A percentile compares a stretch with the other conserved stretches of the same genome.
These are phyloP conservation scores for Papilio dardanus DNA, from an alignment of 1,140 invertebrate genomes.

Conservation along the genomic window DNA sequence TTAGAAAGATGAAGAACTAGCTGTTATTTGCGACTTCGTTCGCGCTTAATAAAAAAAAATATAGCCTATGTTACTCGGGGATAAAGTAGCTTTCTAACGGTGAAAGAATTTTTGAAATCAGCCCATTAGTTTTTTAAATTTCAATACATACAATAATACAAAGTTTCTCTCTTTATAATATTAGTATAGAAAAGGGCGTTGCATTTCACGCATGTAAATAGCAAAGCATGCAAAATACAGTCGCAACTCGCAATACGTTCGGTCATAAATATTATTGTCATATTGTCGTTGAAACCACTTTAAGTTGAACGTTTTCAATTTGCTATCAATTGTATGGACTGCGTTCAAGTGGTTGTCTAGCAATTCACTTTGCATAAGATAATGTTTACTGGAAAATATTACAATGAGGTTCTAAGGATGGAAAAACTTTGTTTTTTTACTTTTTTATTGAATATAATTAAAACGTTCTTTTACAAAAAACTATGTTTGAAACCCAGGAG, in stretches of 20 bases:
- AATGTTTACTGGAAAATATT: neutral
- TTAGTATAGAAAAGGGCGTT: neutral
- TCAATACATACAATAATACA: no score
- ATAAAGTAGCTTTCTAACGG: no score
- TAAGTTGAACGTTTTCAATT: slow-evolving; percentile 12
- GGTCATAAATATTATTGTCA: neutral
- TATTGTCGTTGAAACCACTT: slow-evolving; percentile 3
- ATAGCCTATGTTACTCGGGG: no score
- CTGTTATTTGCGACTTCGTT: no score
- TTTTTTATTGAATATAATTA: no score
- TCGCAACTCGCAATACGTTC: neutral
- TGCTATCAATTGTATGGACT: slow-evolving; percentile 4
- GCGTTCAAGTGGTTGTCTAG: neutral
- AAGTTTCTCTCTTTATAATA: no score
- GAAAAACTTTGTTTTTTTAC: neutral
- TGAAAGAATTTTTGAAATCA: no score
- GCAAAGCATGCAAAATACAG: neutral
- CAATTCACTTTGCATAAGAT: neutral
- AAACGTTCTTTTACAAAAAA: no score
- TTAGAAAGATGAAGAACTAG: no score
- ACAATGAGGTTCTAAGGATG: neutral
- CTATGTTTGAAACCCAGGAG: no score
- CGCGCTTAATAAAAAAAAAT: no score
- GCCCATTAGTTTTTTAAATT: no score
- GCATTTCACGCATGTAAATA: neutral